Evolutionary conservation across 2,888 invertebrate genomes (phyloP).

Genomic region (Cynaeus angustus): DNA sequence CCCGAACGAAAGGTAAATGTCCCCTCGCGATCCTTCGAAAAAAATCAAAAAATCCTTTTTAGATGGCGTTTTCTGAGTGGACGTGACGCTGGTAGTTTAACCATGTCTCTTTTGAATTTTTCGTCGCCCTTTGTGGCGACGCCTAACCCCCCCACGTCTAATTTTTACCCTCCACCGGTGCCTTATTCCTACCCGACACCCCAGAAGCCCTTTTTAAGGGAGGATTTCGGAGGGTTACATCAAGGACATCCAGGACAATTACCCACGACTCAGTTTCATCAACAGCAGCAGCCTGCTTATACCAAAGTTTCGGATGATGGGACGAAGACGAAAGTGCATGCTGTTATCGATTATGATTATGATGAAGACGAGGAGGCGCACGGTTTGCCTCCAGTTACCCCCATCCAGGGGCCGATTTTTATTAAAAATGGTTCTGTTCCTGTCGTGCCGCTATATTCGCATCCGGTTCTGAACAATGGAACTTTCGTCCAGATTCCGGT

Average conservation of each 20-base stretch:
- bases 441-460: slow-evolving; percentile 90
- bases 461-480: slow-evolving; percentile 89
- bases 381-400: slow-evolving; percentile 78
- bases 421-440: slow-evolving; percentile 90
- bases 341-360: slow-evolving; percentile 82
- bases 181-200: slow-evolving; percentile 68
- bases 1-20: slow-evolving; percentile 21
- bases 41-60: not conserved
- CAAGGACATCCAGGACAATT: slow-evolving; percentile 27
- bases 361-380: slow-evolving; percentile 76
- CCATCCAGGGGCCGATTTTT: slow-evolving; percentile 91
- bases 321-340: slow-evolving; percentile 78
- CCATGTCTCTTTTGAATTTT: slow-evolving; percentile 68
- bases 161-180: slow-evolving; percentile 60
- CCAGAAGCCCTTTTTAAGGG: slow-evolving; percentile 67
- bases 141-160: slow-evolving; percentile 62
- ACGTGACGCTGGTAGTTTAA: slow-evolving; percentile 30
- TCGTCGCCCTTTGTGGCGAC: slow-evolving; percentile 66
- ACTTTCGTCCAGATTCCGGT: slow-evolving; percentile 93
- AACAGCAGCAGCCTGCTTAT: slow-evolving; percentile 73
- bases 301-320: slow-evolving; percentile 78
- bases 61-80: slow-evolving; percentile 29
- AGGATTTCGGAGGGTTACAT: slow-evolving; percentile 67
- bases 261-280: slow-evolving; percentile 26
- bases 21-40: not conserved